These are phyloP conservation scores for Oligia strigilis DNA, from an alignment of 2,888 invertebrate species.

Conservation along the genomic window DNA sequence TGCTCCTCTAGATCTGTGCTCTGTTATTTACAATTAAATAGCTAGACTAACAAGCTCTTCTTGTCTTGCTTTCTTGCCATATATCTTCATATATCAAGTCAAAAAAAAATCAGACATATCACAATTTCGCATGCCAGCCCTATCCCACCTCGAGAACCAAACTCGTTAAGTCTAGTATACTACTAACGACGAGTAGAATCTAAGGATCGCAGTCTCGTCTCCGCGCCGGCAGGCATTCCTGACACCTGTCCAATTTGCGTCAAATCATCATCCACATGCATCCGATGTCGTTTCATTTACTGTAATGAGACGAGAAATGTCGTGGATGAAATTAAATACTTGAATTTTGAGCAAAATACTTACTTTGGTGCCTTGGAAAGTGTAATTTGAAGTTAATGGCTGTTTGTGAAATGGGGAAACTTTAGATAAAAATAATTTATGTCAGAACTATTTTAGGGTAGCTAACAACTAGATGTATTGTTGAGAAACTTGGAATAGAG, in stretches of 20 bases:
- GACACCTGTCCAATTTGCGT: constrained; percentile 87
- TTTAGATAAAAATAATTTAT: background rate
- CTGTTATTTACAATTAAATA: background rate
- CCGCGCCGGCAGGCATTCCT: constrained; percentile 60
- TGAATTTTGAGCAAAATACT: constrained; percentile 34
- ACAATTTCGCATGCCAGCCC: constrained; percentile 69
- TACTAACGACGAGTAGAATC: constrained; percentile 77
- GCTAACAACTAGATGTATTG: background rate
- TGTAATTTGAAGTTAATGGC: constrained; percentile 14
- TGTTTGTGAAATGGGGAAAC: constrained; percentile 14
- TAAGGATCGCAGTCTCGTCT: constrained; percentile 68
- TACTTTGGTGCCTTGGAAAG: constrained; percentile 11
- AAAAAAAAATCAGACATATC: background rate
- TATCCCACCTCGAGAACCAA: constrained; percentile 71
- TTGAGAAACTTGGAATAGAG: constrained; percentile 12
- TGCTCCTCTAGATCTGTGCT: background rate
- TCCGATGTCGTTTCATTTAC: constrained; percentile 73
- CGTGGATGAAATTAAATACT: constrained; percentile 53
- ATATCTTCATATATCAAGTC: too few species aligned
- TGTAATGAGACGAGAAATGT: constrained; percentile 66
- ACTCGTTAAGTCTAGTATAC: constrained; percentile 82
- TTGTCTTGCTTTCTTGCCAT: too few species aligned
- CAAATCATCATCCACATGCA: constrained; percentile 76
- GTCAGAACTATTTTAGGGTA: constrained; percentile 7
- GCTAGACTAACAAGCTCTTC: background rate